Base-by-base conservation (phyloP, 2,888 invertebrate genomes). In the Silvanus unidentatus region DNA sequence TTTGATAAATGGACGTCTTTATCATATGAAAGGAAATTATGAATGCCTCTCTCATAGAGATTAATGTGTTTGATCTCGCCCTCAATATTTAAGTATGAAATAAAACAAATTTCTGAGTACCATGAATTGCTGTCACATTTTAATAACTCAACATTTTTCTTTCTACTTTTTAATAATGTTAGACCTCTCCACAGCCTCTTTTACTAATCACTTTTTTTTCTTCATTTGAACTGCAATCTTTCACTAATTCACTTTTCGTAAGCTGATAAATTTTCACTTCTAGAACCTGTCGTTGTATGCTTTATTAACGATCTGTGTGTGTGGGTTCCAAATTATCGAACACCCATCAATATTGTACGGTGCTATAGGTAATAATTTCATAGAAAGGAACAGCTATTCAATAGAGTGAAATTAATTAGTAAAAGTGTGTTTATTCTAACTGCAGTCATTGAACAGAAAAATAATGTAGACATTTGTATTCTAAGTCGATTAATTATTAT, bases 1-100 rank as follows among this genome's bases (percentile, higher is more conserved):
- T 55, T 60, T 64, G 67, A 67, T 66, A 63, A 66, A 67, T 66
- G 64, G 55, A 63, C 55, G 65, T 65, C 65, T 66, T 67, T 65
- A 65, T 66, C 64, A 58, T 62, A 58, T 57, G 61, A 65, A 62
- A 64, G 66, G 64, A 66, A 66, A 67, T 67, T 66, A 65, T 62
- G 62, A 60, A 61, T 61, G 60, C 63, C 62, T 37, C 62, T 37
- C 63, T 66, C 64, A 66, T 61, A 62, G 63, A 65, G 66, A 66
- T 65, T 59, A 63, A 66, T 66, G 64, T 52, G 53, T 58, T 53
- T 54, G 53, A 57, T 58, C 55, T 57, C 54, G 54, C 55, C 42
- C 42, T 42, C 42, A 35, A 42, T 42, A 42, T 42, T n/a, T n/a
- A n/a, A n/a, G n/a, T 42, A 30, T 14, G 35, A 42, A 42, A 42